Conservation (phyloP, 2,113 vertebrate genomes). For the Ascaphus truei region DNA sequence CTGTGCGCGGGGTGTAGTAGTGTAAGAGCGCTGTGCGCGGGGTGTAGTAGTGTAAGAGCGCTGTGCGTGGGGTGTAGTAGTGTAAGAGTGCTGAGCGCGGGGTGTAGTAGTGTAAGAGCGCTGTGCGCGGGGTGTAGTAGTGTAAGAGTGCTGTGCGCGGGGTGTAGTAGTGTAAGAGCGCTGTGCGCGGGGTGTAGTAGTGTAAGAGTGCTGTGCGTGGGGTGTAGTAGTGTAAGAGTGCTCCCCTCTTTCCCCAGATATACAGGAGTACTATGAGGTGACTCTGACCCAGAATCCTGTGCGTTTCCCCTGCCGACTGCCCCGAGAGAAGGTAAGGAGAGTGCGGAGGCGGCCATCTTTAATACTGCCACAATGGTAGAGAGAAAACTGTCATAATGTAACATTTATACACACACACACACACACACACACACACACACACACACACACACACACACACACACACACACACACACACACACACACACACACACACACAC, state of each 20-base stretch:
- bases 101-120: not conserved
- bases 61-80: not conserved
- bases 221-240: not conserved
- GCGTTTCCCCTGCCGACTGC: not conserved
- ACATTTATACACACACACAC: too few species aligned
- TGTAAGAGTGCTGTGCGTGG: not conserved
- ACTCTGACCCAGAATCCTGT: not conserved
- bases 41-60: not conserved
- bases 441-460: too few species aligned
- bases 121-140: not conserved
- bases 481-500: too few species aligned
- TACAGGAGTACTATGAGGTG: constrained; percentile 14
- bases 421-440: too few species aligned
- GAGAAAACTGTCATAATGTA: too few species aligned
- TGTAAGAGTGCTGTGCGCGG: not conserved
- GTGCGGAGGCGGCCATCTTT: too few species aligned
- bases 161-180: not conserved
- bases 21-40: not conserved
- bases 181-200: not conserved
- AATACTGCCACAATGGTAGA: too few species aligned
- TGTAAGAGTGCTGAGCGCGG: too few species aligned
- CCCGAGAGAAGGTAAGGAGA: not conserved
- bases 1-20: not conserved
- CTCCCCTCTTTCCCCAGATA: not conserved
- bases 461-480: too few species aligned